Conservation (phyloP, 2,888 invertebrate genomes). For the Harmothoe impar region DNA sequence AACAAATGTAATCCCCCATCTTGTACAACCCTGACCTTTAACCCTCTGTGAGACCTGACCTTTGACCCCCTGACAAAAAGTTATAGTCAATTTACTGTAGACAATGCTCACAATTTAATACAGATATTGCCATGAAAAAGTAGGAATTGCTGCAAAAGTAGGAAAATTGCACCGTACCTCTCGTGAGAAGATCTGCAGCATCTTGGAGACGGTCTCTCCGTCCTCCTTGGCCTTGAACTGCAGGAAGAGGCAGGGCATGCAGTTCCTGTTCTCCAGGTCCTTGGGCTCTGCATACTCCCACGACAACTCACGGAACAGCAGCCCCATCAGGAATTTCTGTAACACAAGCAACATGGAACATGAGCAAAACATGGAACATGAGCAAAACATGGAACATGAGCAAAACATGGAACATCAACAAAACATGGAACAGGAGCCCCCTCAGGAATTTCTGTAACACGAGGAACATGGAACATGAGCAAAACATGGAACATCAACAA, state of each 20-base stretch:
- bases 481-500: too few relatives aligned
- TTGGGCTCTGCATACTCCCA: constrained; percentile 96
- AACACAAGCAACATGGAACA: neutral
- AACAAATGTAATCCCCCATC: neutral
- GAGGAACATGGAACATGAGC: too few relatives aligned
- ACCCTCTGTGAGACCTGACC: neutral
- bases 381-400: neutral
- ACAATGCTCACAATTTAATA: too few relatives aligned
- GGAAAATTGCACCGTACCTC: too few relatives aligned
- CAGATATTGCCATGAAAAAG: too few relatives aligned
- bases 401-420: too few relatives aligned
- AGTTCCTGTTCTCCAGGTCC: constrained; percentile 91
- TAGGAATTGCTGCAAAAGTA: too few relatives aligned
- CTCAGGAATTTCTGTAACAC: too few relatives aligned
- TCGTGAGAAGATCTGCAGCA: constrained; percentile 88
- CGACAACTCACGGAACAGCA: constrained; percentile 93
- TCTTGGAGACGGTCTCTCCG: constrained; percentile 91
- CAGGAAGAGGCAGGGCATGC: constrained; percentile 94
- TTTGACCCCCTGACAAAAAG: neutral
- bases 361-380: neutral
- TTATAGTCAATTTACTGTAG: too few relatives aligned
- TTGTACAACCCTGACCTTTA: neutral
- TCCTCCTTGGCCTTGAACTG: constrained; percentile 88
- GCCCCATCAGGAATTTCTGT: constrained; percentile 84
- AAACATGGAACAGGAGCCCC: too few relatives aligned